Base-by-base conservation (phyloP, 2,797 vertebrate genomes). In the Neomorphus geoffroyi region DNA sequence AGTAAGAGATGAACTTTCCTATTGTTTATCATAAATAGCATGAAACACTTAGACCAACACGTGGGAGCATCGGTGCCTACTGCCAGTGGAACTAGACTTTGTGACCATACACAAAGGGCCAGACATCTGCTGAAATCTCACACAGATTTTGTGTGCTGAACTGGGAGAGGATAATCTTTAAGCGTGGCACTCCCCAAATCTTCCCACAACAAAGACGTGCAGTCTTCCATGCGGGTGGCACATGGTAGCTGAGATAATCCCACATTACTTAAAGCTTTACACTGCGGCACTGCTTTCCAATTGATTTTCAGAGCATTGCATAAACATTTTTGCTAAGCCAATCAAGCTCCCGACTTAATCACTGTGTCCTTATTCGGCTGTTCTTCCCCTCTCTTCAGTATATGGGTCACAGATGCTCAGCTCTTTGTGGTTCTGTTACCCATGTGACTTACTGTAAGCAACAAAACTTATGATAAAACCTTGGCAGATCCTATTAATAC, bases 401-500 rank as follows among this genome's bases (percentile, higher is more conserved):
- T 93, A 3, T 90, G 82, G 91, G 93, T 92, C 96, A 93, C 92
- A 96, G 95, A 86, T 88, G 95, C 87, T 95, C 87, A 45, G 27
- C 66, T 88, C 82, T 33, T 17, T 17, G 62, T 86, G 81, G 16
- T 35, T 65, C 91, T 94, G 33, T 43, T 54, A 30, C 79, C 80
- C 87, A 30, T 21, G 50, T 90, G 82, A 92, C 58, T 80, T 90
- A 66, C 80, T 84, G 85, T 64, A 26, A 86, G 91, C 80, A 70
- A 64, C 14, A 51, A 46, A 80, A 70, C 39, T 80, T 72, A 13
- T 51, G 80, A 88, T 35, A 37, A 72, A 93, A 27, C 71, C 88
- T 86, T 88, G 70, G 64, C 87, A 91, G 70, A 32, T 94, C 60
- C 94, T 94, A 96, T 96, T 94, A 94, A 96, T 96, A 96, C 33